Evolutionary conservation across 2,113 vertebrate genomes (phyloP), one percentile per base, ranked within the genome.

Genomic region (Myrmecobius fasciatus): DNA sequence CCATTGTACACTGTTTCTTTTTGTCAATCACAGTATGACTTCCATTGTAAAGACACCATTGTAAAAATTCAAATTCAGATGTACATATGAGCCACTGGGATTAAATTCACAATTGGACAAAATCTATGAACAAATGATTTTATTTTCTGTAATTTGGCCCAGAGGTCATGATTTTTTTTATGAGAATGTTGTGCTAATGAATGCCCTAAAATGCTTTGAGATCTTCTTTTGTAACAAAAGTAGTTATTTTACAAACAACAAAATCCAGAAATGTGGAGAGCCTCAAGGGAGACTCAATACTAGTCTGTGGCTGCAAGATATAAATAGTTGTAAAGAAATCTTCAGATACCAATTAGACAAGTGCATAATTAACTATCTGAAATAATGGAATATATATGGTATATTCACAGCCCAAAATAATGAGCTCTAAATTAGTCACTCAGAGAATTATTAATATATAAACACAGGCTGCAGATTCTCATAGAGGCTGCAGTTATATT

Each of bases 401-500:
- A 92, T 96, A 96, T 96, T 96, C 93, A 97, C 96, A 91, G 89
- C 97, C 98, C 96, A 98, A 98, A 98, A 98, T 98, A 98, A 97
- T 97, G 97, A 95, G 49, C 95, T 96, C 98, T 98, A 98, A 99
- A 98, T 98, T 98, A 98, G 96, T 98, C 52, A 98, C 97, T 97
- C 94, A 95, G 97, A 98, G 93, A 94, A 96, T 94, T 98, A 98
- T 99, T 98, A 98, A 98, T 98, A 98, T 98, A 94, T 97, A 97
- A 98, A 93, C 91, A 94, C 52, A 94, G 60, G 88, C 95, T 97
- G 95, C 92, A 96, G 97, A 95, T 52, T 98, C 89, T 94, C 90
- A 93, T 92, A 96, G 96, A 93, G 96, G 97, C 95, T 67, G 91
- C 93, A 92, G 95, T 96, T 96, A 52, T 92, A 95, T 92, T 96